A percentile compares a stretch with the other conserved stretches of the same genome.
These are phyloP conservation scores for Crenichthys baileyi DNA, from an alignment of 2,797 vertebrate genomes.

Conservation along the genomic window DNA sequence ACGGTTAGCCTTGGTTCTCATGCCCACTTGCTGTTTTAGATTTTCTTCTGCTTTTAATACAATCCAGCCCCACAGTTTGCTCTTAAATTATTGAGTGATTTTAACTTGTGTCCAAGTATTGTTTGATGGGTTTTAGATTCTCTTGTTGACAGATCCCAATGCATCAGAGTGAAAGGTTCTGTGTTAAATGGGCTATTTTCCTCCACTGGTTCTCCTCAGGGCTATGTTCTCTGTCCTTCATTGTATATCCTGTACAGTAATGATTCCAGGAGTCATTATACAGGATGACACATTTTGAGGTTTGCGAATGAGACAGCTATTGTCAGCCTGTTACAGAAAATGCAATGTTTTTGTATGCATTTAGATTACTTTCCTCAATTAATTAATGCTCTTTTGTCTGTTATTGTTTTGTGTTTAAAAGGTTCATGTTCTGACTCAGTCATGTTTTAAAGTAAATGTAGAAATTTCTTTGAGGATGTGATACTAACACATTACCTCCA, in stretches of 20 bases:
- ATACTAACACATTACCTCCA: not conserved
- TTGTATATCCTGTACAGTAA: not conserved
- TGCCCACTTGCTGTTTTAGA: not conserved
- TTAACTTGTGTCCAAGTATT: not conserved
- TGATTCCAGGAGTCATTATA: not conserved
- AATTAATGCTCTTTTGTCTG: not conserved
- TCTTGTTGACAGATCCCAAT: not conserved
- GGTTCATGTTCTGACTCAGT: not conserved
- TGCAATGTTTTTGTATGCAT: not conserved
- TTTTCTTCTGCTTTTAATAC: too few relatives aligned
- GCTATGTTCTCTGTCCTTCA: not conserved
- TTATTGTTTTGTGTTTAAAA: not conserved
- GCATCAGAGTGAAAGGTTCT: not conserved
- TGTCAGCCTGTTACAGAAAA: not conserved
- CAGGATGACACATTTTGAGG: not conserved
- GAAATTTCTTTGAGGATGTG: not conserved
- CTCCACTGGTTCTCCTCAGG: not conserved
- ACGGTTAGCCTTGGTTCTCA: not conserved
- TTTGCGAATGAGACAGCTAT: not conserved
- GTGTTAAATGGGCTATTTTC: not conserved
- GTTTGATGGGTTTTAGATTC: not conserved
- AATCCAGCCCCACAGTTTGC: not conserved
- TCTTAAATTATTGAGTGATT: not conserved
- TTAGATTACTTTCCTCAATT: not conserved
- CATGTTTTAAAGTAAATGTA: too few relatives aligned